Percentiles rank a stretch among this genome's conserved stretches.
Conservation (phyloP, 2,113 vertebrate species). For the Microcebus griseorufus region DNA sequence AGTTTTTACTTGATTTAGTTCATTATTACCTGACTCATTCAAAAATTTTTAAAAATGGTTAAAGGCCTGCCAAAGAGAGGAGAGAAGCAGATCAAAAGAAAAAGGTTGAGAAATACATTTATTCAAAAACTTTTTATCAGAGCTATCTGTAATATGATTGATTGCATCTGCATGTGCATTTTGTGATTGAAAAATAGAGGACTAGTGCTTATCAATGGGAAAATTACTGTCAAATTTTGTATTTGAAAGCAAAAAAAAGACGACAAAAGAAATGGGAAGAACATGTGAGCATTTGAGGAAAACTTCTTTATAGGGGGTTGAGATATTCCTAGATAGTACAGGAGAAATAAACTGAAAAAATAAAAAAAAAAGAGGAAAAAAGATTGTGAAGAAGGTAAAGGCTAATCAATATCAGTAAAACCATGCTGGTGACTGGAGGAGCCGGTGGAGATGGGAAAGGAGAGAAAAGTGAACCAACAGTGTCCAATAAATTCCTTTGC, state of each 20-base stretch:
- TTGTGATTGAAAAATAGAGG: neutral
- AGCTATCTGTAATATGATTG: neutral
- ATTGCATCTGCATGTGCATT: neutral
- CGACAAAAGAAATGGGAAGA: neutral
- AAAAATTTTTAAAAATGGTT: neutral
- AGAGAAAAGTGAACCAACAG: neutral
- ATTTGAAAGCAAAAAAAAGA: neutral
- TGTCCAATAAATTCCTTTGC: neutral
- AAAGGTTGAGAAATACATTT: neutral
- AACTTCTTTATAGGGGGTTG: neutral
- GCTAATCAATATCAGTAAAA: neutral
- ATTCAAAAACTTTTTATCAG: neutral
- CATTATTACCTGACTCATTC: neutral
- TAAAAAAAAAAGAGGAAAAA: neutral
- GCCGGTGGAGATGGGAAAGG: neutral
- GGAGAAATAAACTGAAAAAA: neutral
- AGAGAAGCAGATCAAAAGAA: neutral
- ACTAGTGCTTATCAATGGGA: neutral
- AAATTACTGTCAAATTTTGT: neutral
- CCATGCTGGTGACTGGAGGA: neutral
- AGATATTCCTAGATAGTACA: neutral
- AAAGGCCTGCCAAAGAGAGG: neutral
- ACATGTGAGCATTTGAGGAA: neutral
- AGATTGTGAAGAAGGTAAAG: neutral
- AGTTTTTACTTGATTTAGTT: slow-evolving; percentile 7